phyloP scores from a whole-genome alignment of 1,140 invertebrate genomes.

The Bombus turneri region DNA sequence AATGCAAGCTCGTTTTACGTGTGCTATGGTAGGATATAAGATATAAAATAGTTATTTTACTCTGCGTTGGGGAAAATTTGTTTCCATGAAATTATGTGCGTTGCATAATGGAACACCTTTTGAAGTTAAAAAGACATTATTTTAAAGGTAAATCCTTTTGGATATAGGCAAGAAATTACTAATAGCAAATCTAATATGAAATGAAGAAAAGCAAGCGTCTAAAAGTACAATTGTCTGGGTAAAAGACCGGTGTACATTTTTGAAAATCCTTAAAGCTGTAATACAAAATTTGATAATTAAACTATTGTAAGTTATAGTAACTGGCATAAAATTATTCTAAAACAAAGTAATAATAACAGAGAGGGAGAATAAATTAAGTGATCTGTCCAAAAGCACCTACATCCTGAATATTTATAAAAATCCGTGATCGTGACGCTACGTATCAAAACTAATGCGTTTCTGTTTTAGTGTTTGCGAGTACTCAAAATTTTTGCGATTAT shows the following conservation, averaged over 20 bases:
- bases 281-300: neutral
- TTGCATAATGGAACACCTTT: neutral
- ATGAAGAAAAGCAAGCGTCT: too few relatives aligned
- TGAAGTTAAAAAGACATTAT: neutral
- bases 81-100: neutral
- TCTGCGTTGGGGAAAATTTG: neutral
- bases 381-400: neutral
- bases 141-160: neutral
- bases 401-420: neutral
- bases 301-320: neutral
- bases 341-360: neutral
- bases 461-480: neutral
- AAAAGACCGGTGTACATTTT: neutral
- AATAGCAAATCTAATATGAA: neutral
- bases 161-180: neutral
- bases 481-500: neutral
- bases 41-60: neutral
- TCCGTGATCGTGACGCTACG: neutral
- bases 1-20: neutral
- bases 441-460: conserved; percentile 11
- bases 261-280: neutral
- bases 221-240: neutral
- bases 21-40: neutral
- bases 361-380: too few relatives aligned
- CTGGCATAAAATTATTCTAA: neutral